These are phyloP conservation scores for Lasioglossum morio DNA, from an alignment of 2,888 invertebrate species.

Conservation along the genomic window DNA sequence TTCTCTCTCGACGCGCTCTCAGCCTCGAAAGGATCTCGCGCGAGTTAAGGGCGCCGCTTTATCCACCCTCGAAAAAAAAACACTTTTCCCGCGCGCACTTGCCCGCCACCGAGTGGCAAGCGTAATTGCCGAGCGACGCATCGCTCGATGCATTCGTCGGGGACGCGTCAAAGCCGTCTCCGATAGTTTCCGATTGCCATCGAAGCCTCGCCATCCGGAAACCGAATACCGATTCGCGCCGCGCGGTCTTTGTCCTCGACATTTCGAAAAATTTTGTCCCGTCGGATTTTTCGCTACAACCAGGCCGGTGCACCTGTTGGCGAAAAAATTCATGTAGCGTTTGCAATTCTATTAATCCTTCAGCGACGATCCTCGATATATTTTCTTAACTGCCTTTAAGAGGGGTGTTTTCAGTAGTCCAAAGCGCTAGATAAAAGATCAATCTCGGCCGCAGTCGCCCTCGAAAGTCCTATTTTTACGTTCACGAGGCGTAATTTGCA, in stretches of 20 bases:
- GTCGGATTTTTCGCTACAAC: background rate
- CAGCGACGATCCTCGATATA: background rate
- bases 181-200: slow-evolving; percentile 17
- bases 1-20: slow-evolving; percentile 24
- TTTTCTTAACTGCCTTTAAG: background rate
- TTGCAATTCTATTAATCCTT: background rate
- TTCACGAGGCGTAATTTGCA: no score
- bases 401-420: no score
- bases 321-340: background rate
- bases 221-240: background rate
- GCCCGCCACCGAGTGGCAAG: slow-evolving; percentile 35
- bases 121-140: slow-evolving; percentile 41
- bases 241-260: background rate
- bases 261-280: background rate
- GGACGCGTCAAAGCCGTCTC: slow-evolving; percentile 30
- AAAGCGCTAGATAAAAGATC: no score
- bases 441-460: no score
- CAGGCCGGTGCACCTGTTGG: background rate
- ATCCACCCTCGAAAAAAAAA: slow-evolving; percentile 38
- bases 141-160: slow-evolving; percentile 32
- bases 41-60: slow-evolving; percentile 33
- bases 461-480: no score
- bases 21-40: slow-evolving; percentile 42
- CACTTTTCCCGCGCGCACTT: slow-evolving; percentile 38
- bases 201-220: background rate